Conservation (phyloP, 2,797 vertebrate species). For the Myotis daubentonii region DNA sequence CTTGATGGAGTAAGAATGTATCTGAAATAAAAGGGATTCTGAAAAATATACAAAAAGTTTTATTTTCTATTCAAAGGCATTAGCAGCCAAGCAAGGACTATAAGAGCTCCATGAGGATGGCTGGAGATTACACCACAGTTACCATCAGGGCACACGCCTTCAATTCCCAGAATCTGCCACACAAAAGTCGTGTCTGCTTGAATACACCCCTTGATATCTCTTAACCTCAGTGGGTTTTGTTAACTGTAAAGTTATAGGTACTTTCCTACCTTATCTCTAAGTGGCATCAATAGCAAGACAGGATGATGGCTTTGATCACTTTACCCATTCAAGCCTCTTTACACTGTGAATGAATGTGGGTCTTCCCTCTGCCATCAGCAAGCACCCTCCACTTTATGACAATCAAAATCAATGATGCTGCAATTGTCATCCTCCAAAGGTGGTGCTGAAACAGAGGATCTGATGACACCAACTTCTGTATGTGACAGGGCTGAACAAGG, state of each 20-base stretch:
- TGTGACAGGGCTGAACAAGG: neutral
- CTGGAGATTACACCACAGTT: neutral
- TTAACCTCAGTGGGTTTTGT: neutral
- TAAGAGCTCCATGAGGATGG: neutral
- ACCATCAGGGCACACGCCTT: neutral
- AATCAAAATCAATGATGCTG: neutral
- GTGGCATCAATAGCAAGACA: neutral
- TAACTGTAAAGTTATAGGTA: neutral
- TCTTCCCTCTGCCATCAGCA: neutral
- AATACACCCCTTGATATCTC: neutral
- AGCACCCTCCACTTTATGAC: neutral
- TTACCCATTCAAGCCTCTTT: neutral
- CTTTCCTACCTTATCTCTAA: neutral
- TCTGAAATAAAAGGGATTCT: conserved; percentile 50
- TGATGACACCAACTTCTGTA: neutral
- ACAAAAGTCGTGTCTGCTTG: neutral
- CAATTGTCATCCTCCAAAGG: neutral
- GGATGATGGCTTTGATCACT: neutral
- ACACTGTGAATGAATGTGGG: neutral
- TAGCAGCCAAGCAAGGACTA: neutral
- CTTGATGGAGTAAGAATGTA: conserved; percentile 66
- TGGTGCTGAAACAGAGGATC: neutral
- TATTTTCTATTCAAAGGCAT: conserved; percentile 33
- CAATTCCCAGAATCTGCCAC: neutral
- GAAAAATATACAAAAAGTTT: conserved; percentile 32